Percentiles rank a stretch among this genome's conserved stretches.
Evolutionary conservation across 2,888 invertebrate genomes (phyloP).

Genomic region (Tanytarsus gracilentus): DNA sequence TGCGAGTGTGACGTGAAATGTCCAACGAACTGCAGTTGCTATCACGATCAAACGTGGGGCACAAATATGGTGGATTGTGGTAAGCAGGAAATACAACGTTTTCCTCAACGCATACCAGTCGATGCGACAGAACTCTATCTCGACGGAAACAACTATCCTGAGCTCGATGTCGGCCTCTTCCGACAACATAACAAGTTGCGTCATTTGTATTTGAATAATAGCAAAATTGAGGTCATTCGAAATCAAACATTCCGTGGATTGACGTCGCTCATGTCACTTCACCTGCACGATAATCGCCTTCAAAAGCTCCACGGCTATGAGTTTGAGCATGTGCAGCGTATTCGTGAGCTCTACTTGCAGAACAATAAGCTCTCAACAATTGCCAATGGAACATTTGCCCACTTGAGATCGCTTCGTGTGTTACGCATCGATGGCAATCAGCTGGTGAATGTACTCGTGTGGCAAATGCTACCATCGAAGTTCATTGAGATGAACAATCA

Average conservation of each 20-base stretch:
- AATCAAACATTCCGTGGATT: conserved; percentile 86
- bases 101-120: conserved; percentile 83
- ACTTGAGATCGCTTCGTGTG: conserved; percentile 67
- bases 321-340: conserved; percentile 68
- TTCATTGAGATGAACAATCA: background rate
- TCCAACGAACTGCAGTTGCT: conserved; percentile 87
- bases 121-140: conserved; percentile 88
- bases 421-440: conserved; percentile 78
- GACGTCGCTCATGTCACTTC: conserved; percentile 65
- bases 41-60: conserved; percentile 88
- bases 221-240: conserved; percentile 73
- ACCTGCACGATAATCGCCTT: conserved; percentile 77
- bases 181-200: conserved; percentile 84
- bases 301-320: conserved; percentile 72
- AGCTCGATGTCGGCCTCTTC: conserved; percentile 78
- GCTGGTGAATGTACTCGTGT: conserved; percentile 68
- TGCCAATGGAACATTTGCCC: conserved; percentile 68
- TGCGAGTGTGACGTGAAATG: conserved; percentile 97
- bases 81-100: conserved; percentile 56
- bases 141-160: conserved; percentile 79
- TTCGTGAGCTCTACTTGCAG: conserved; percentile 76
- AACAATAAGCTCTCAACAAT: conserved; percentile 74
- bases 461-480: conserved; percentile 53
- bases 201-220: conserved; percentile 75
- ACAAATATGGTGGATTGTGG: conserved; percentile 90